Evolutionary conservation across 1,140 invertebrate species (phyloP), one percentile per base, ranked within the genome.

Genomic region (Neuroterus valhalla): DNA sequence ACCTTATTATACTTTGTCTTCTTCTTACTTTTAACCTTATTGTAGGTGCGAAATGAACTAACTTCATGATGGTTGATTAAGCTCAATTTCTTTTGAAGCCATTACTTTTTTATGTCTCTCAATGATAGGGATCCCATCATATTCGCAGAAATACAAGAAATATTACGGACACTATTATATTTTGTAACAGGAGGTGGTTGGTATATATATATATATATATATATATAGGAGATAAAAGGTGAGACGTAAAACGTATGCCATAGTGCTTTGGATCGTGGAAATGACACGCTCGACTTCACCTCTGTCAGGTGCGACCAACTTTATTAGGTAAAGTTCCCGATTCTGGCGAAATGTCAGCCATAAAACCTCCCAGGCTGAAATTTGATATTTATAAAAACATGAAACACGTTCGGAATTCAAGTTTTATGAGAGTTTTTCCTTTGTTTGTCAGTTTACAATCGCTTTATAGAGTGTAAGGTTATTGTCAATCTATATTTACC

Each of bases 251-350:
- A 31, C 55, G 26, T 62, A 62, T 62, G 52, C 31, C 52, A 55
- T 5, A 38, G 10, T 55, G 23, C 23, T 62, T 3, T 62, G 55
- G 55, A 62, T 31, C 21, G 55, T 62, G 26, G 26, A 62, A 62
- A 38, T 62, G 55, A 62, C 31, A 62, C 55, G 55, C 55, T 62
- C 12, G 55, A 62, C 55, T 62, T 31, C 55, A 62, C 55, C 31
- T 62, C 26, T 62, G 55, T 38, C 55, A 62, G 55, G 55, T 62
- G 55, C 55, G 55, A 62, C 55, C 55, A 26, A 62, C 23, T 62
- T 62, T 62, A 62, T 62, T 62, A 62, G 55, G 31, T 23, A 62
- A 62, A 23, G 0, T 62, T 62, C 55, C 12, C 52, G 19, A 14
- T 11, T 26, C 55, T 62, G 55, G 31, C 26, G 31, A 62, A 62